These are phyloP conservation scores for Auanema sp. DNA, from an alignment of 2,888 invertebrate genomes.

Conservation along the genomic window DNA sequence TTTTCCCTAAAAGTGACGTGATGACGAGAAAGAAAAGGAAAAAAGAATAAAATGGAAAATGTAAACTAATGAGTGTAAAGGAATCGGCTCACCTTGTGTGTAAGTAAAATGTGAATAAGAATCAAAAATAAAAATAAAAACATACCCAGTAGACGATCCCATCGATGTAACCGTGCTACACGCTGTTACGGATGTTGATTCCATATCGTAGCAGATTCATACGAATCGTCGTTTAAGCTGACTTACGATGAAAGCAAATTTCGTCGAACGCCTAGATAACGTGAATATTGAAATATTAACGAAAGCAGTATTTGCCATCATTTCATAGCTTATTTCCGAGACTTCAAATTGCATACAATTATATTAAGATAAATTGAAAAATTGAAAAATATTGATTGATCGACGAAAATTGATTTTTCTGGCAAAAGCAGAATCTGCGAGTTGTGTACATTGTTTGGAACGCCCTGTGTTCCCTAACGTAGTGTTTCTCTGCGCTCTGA, in stretches of 20 bases:
- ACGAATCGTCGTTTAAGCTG: background rate
- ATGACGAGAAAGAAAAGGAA: background rate
- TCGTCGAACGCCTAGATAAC: slow-evolving; percentile 1
- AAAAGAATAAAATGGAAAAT: background rate
- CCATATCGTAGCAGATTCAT: background rate
- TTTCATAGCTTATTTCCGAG: background rate
- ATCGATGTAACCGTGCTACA: slow-evolving; percentile 3
- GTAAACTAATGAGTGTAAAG: slow-evolving; percentile 7
- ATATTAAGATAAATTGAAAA: slow-evolving; percentile 16
- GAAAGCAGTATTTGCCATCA: slow-evolving; percentile 3
- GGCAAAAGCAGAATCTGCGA: slow-evolving; percentile 7
- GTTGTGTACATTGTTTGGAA: slow-evolving; percentile 11
- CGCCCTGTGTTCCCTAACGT: slow-evolving; percentile 10
- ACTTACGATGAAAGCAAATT: background rate
- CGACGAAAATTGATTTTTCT: slow-evolving; percentile 19
- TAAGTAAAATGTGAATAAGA: background rate
- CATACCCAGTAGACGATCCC: slow-evolving; percentile 5
- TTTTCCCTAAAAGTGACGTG: slow-evolving; percentile 9
- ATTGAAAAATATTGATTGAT: slow-evolving; percentile 21
- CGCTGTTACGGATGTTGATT: slow-evolving; percentile 2
- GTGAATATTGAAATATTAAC: slow-evolving; percentile 1
- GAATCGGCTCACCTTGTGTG: background rate
- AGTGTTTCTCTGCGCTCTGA: slow-evolving; percentile 11
- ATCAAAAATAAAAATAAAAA: background rate
- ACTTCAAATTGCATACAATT: slow-evolving; percentile 1